Evolutionary conservation across 2,888 invertebrate species (phyloP).

Genomic region (Fissipunctia ypsillon): DNA sequence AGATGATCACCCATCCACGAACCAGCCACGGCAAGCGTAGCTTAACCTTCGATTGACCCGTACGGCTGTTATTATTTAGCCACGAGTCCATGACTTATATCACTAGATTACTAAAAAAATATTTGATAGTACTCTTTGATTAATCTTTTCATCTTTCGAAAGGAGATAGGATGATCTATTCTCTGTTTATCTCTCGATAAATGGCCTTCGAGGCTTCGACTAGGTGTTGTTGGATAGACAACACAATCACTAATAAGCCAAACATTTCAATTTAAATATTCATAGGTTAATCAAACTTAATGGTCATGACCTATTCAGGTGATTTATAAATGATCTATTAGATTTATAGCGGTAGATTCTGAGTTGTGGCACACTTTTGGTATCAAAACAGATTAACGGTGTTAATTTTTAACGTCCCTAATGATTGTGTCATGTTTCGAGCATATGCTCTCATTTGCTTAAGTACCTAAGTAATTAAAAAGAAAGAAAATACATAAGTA

Average conservation of each 20-base stretch:
- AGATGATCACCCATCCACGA: no score
- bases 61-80: no score
- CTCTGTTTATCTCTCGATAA: no score
- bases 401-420: background rate
- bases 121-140: no score
- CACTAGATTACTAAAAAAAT: no score
- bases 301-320: slow-evolving; percentile 18
- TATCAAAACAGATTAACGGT: background rate
- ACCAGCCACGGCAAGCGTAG: no score
- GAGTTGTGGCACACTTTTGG: slow-evolving; percentile 19
- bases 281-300: slow-evolving; percentile 40
- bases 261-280: slow-evolving; percentile 54
- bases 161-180: background rate
- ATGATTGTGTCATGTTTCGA: background rate
- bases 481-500: no score
- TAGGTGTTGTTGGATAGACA: background rate
- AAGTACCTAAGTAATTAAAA: background rate
- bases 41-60: no score
- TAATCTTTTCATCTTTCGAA: background rate
- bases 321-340: slow-evolving; percentile 24
- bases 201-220: slow-evolving; percentile 26
- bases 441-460: background rate
- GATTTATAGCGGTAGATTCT: slow-evolving; percentile 41
- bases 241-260: slow-evolving; percentile 16
- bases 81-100: no score